phyloP scores from a whole-genome alignment of 1,140 invertebrate species.

The Pseudomyrmex gracilis region DNA sequence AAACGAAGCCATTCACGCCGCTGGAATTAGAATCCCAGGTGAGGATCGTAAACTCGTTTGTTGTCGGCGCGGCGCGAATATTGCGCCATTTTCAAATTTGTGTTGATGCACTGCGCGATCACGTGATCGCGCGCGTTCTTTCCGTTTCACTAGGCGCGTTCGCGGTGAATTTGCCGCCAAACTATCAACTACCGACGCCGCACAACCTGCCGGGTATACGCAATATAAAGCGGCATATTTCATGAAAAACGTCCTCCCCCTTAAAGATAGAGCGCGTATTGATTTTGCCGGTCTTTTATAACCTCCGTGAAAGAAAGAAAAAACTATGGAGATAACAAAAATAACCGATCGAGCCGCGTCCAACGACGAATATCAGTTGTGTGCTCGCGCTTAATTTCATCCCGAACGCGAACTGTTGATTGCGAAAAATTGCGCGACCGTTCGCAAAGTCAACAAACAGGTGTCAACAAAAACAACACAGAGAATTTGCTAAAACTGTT shows the following conservation, averaged over 20 bases:
- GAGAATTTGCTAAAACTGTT: background rate
- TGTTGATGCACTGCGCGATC: background rate
- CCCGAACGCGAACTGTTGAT: background rate
- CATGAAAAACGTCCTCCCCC: background rate
- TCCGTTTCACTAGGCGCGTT: background rate
- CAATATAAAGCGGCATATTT: background rate
- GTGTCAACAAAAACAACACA: background rate
- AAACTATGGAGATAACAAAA: background rate
- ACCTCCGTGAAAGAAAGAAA: background rate
- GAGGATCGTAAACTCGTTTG: background rate
- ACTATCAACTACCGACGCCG: no score
- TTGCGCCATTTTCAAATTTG: constrained; percentile 33
- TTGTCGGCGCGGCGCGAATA: background rate
- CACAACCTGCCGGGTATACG: background rate
- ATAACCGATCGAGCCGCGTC: no score
- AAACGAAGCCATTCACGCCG: constrained; percentile 10
- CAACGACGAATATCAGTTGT: background rate
- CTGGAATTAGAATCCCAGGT: background rate
- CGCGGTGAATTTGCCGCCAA: background rate
- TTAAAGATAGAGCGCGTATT: background rate
- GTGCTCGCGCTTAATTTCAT: background rate
- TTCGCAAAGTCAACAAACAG: background rate
- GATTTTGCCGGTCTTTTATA: background rate
- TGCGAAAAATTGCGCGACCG: background rate
- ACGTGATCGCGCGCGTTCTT: constrained; percentile 16